Evolutionary conservation across 2,888 invertebrate species (phyloP), one percentile per base, ranked within the genome.

Genomic region (Morpho helenor): DNA sequence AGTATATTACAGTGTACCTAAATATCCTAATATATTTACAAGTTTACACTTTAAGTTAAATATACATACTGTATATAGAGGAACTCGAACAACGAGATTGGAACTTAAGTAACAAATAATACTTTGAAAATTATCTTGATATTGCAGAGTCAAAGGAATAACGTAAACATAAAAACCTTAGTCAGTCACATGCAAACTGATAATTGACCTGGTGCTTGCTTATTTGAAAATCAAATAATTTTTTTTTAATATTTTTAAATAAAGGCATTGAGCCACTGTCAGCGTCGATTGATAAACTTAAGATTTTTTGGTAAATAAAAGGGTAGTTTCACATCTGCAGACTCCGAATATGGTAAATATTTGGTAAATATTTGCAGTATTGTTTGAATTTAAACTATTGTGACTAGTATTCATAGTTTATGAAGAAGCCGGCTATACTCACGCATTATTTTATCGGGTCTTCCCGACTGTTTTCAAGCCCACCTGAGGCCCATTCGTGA

Each of bases 1-100:
- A 39, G 31, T 40, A 39, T 48, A 45, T 49, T 22, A 52, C 7
- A 46, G 46, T 40, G 40, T 46, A 46, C 39, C 55, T 52, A 41
- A 53, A 56, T 52, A 56, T 10, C 23, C 41, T 59, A 50, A 31
- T n/a, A 50, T 61, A 61, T 61, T 53, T 59, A 61, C 61, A 61
- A 45, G 39, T 48, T 41, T 54, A 60, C 47, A 53, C 43, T 47
- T 16, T 41, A 54, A 39, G 50, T 47, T 51, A 41, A 47, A 16
- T 45, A 43, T 39, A 53, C 53, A 47, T 53, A 45, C n/a, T 52
- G 16, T 46, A 52, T 39, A 61, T 31, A 39, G 52, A 50, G 41
- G 23, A 47, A 45, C 49, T 56, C 45, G 49, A n/a, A 40, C 58
- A 58, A 55, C 44, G 54, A 52, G 55, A 57, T 61, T 31, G 31